Percentiles rank a stretch among this genome's conserved stretches.
Evolutionary conservation across 2,113 vertebrate species (phyloP).

Genomic region (Maccullochella peelii): DNA sequence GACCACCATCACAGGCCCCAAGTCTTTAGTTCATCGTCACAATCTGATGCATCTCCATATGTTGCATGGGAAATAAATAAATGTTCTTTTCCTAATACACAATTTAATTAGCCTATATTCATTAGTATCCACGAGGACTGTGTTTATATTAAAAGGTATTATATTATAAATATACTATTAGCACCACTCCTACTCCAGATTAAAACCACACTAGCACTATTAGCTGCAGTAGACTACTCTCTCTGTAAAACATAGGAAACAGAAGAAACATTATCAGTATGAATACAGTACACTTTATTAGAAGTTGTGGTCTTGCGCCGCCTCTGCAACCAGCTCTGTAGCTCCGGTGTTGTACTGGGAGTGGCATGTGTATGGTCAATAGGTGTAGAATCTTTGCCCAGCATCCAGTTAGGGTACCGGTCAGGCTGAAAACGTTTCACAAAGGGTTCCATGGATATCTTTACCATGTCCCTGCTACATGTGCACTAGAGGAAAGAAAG

Average conservation of each 20-base stretch:
- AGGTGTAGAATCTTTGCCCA: slow-evolving; percentile 91
- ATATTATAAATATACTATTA: background rate
- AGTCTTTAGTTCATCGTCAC: background rate
- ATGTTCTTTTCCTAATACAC: background rate
- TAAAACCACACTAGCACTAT: background rate
- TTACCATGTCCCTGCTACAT: slow-evolving; percentile 97
- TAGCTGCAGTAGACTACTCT: background rate
- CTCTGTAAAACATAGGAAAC: background rate
- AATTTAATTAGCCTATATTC: background rate
- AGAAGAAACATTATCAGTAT: background rate
- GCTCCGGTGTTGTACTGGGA: slow-evolving; percentile 91
- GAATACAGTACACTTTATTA: slow-evolving; percentile 82
- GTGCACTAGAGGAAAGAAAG: slow-evolving; percentile 86
- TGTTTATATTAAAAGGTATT: background rate
- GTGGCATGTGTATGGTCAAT: slow-evolving; percentile 95
- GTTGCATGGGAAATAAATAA: background rate
- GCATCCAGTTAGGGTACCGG: slow-evolving; percentile 93
- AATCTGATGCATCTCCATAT: slow-evolving; percentile 1
- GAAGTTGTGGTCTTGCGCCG: slow-evolving; percentile 82
- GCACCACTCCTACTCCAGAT: background rate
- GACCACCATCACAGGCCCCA: background rate
- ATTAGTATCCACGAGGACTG: background rate
- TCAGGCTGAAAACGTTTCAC: slow-evolving; percentile 97
- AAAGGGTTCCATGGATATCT: slow-evolving; percentile 98
- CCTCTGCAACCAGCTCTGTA: slow-evolving; percentile 90